Evolutionary conservation across 2,888 invertebrate genomes (phyloP).

Genomic region (Arge pagana): DNA sequence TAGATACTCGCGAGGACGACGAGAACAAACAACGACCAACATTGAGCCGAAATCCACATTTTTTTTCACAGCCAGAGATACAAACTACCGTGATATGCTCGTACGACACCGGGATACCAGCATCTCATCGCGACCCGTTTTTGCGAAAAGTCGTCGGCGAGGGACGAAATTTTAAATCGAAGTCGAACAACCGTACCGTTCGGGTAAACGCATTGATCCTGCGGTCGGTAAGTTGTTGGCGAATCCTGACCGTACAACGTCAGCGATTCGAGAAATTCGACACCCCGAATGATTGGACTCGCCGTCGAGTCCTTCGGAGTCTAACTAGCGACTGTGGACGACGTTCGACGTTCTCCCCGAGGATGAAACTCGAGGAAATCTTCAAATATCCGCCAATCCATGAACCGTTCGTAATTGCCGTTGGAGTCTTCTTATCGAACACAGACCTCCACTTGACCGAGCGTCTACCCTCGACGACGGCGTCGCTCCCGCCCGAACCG

Average conservation of each 20-base stretch:
- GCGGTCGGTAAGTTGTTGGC: too few relatives aligned
- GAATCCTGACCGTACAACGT: constrained; percentile 24
- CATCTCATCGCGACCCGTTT: too few relatives aligned
- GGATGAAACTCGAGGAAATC: constrained; percentile 27
- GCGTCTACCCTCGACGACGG: constrained; percentile 24
- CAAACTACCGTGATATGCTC: too few relatives aligned
- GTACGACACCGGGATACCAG: too few relatives aligned
- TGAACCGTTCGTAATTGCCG: constrained; percentile 38
- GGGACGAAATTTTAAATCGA: too few relatives aligned
- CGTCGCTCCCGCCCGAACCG: constrained; percentile 6
- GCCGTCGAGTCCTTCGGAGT: constrained; percentile 30
- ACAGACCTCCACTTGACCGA: constrained; percentile 45
- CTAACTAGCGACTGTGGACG: constrained; percentile 29
- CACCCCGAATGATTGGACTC: constrained; percentile 26
- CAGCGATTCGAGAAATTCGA: constrained; percentile 15
- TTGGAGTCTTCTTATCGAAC: constrained; percentile 41
- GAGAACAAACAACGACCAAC: constrained; percentile 38
- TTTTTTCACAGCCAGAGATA: too few relatives aligned
- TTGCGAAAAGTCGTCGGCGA: too few relatives aligned
- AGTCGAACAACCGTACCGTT: too few relatives aligned
- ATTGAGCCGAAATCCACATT: constrained; percentile 18
- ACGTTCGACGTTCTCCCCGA: constrained; percentile 9
- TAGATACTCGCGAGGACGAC: constrained; percentile 38
- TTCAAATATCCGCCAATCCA: constrained; percentile 47
- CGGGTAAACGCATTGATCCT: too few relatives aligned